Evolutionary conservation across 2,113 vertebrate genomes (phyloP), one percentile per base, ranked within the genome.

Genomic region (Eonycteris spelaea): DNA sequence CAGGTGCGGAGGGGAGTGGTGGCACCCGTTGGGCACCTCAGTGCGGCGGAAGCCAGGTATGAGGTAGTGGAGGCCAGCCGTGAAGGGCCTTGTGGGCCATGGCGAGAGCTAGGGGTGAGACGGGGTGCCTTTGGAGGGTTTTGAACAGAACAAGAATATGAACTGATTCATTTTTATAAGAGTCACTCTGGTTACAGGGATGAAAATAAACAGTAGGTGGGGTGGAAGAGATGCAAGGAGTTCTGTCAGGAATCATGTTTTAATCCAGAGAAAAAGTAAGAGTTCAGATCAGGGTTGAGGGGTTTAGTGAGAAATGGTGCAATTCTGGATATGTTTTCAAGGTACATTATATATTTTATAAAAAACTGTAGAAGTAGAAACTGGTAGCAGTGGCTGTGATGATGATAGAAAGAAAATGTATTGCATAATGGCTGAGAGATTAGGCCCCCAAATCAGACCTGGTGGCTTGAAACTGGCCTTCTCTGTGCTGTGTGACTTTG

Each of bases 311-410:
- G 61, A 61, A 77, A 79, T 48, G 63, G n/a, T 38, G 16, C 12
- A 8, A 48, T 78, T 86, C 30, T 68, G 15, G 48, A 38, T 57
- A 28, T 77, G 28, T 35, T 57, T 93, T 93, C 35, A 68, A 57
- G 48, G 63, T 78, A 21, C 15, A 4, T 57, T 59, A 11, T 57
- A 16, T 35, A 45, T 51, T 86, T 68, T 59, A 35, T 48, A 33
- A 45, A 86, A 40, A 43, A 18, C 67, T 40, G 3, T 40, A 55
- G 57, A 28, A 40, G n/a, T 24, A 40, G 22, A 57, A 78, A 57
- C 40, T 26, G 18, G 18, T 0, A 0, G n/a, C 3, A 1, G 38
- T 78, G 24, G 3, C 45, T 26, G 3, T 57, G 40, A 53, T 12
- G 2, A 3, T 21, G 35, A n/a, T 19, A 19, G 48, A 75, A 53